Evolutionary conservation across 2,113 vertebrate genomes (phyloP), one percentile per base, ranked within the genome.

Genomic region (Pheucticus melanocephalus): DNA sequence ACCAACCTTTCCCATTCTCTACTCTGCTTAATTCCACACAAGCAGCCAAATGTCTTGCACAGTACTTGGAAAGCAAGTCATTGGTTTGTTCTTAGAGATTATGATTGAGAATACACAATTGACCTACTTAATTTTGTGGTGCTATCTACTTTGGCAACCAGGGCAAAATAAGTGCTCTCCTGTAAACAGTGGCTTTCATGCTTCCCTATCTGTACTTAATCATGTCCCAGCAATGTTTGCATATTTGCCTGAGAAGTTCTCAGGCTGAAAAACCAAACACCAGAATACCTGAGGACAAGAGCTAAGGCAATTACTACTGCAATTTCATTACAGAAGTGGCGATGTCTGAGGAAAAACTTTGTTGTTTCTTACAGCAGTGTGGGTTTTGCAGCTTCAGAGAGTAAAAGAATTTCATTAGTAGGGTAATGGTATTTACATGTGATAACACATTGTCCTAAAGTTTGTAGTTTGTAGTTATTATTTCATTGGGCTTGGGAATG

Each of bases 191-290:
- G 59, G 0, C 1, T 42, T 84, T 78, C 53, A 51, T 3, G 11
- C 24, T 23, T 93, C 64, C 82, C 8, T 51, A 50, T 60, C 60
- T 81, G 15, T 51, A 78, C 42, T 81, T 65, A 53, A 19, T 57
- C 65, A 57, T 5, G 12, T 44, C 50, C 37, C 65, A 82, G 37
- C 40, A 65, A 65, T 30, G 54, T 81, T 70, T 94, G 60, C 37
- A 24, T 87, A 47, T 57, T 90, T 94, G 73, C 31, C 78, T 78
- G 75, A 48, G 69, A 87, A 60, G 25, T 73, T 92, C 73, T 78
- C 60, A 82, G 61, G 18, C 50, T 82, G 56, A 85, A 70, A 94
- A 82, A 24, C 51, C 60, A 85, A 79, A 90, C n/a, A 61, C 53
- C 9, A 39, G 40, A 81, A 73, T 56, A 69, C 19, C 61, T 82